These are phyloP conservation scores for Muschampia staudingeri DNA, from an alignment of 2,888 invertebrate genomes.

Conservation along the genomic window DNA sequence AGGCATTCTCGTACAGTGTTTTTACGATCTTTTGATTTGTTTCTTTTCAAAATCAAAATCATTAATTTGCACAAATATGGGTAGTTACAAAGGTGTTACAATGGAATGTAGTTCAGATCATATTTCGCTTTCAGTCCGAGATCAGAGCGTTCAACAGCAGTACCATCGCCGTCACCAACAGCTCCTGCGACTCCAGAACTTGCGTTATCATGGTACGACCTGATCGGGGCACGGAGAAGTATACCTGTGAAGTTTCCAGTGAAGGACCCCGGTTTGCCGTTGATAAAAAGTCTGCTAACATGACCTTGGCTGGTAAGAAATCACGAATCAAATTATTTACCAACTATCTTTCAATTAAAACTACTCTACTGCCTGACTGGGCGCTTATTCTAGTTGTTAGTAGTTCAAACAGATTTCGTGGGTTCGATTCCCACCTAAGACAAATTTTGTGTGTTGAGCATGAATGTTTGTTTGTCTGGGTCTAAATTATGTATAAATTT, in stretches of 20 bases:
- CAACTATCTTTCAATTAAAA: no score
- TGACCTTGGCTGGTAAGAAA: constrained; percentile 85
- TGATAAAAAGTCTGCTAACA: constrained; percentile 82
- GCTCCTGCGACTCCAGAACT: constrained; percentile 78
- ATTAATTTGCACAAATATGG: no score
- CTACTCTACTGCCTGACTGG: no score
- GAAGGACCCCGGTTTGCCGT: constrained; percentile 87
- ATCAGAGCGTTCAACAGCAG: constrained; percentile 84
- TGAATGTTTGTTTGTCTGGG: no score
- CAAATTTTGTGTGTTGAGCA: no score
- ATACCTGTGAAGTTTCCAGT: constrained; percentile 89
- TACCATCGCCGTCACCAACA: constrained; percentile 82
- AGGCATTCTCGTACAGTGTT: background rate
- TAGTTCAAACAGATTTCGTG: no score
- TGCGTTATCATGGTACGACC: constrained; percentile 82
- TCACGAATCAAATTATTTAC: no score
- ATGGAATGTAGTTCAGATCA: background rate
- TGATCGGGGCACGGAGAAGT: constrained; percentile 83
- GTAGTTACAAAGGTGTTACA: no score
- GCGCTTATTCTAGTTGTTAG: no score
- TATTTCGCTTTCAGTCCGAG: constrained; percentile 77
- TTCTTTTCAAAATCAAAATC: background rate
- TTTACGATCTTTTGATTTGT: background rate
- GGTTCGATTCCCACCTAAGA: no score
- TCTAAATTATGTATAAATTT: no score